phyloP scores from a whole-genome alignment of 2,888 invertebrate genomes.

The Andrena dorsata region DNA sequence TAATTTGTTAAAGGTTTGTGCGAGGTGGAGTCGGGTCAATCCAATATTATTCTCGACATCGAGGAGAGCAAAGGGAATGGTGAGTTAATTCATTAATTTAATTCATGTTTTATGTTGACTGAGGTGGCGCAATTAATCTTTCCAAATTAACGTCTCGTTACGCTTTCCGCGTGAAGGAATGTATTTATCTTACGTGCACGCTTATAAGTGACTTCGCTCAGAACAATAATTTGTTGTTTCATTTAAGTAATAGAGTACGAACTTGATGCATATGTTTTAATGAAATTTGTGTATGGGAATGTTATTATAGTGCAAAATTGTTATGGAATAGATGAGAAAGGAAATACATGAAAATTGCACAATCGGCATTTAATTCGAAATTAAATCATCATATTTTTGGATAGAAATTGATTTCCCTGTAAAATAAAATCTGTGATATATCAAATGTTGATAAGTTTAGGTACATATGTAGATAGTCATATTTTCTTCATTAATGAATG shows the following conservation, averaged over 20 bases:
- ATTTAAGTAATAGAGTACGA: not conserved
- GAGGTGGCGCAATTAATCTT: constrained; percentile 2
- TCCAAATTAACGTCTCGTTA: constrained; percentile 19
- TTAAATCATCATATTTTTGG: too few species aligned
- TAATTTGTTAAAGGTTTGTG: constrained; percentile 87
- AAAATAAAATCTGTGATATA: too few species aligned
- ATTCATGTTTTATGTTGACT: not conserved
- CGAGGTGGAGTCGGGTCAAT: constrained; percentile 94
- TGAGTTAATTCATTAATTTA: constrained; percentile 87
- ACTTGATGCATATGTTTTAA: not conserved
- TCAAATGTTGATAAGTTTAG: too few species aligned
- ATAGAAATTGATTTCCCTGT: too few species aligned
- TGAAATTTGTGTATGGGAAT: not conserved
- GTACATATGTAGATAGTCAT: too few species aligned
- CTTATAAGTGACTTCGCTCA: not conserved
- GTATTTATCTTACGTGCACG: not conserved
- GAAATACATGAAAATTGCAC: too few species aligned
- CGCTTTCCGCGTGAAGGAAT: not conserved
- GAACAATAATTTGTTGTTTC: not conserved
- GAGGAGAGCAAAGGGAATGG: constrained; percentile 94
- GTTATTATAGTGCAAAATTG: too few species aligned
- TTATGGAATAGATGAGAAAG: too few species aligned
- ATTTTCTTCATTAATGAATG: too few species aligned
- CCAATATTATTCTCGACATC: constrained; percentile 95
- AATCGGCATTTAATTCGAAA: too few species aligned